Percentiles rank a stretch among this genome's conserved stretches.
Conservation (phyloP, 1,140 invertebrate genomes). For the Hyposmocoma kahamanoa region DNA sequence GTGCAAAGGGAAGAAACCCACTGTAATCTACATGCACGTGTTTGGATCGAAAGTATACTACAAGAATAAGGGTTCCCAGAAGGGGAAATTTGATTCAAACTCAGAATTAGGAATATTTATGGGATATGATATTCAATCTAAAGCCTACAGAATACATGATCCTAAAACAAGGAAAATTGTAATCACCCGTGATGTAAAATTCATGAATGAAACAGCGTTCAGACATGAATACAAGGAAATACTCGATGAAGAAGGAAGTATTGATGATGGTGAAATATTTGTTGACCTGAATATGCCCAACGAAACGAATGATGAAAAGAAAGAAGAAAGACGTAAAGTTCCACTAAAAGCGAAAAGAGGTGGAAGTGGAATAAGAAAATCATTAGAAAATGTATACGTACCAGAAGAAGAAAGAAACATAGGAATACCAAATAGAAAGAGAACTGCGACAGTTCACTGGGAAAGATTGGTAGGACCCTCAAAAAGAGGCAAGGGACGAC, state of each 20-base stretch:
- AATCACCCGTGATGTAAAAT: constrained; percentile 17
- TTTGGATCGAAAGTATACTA: constrained; percentile 18
- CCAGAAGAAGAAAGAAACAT: not conserved
- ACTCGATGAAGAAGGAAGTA: constrained; percentile 8
- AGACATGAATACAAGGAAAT: constrained; percentile 18
- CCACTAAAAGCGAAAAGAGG: constrained; percentile 3
- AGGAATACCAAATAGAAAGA: not conserved
- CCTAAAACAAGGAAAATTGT: constrained; percentile 13
- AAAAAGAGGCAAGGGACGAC: constrained; percentile 13
- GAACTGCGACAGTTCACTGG: not conserved
- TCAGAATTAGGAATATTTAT: constrained; percentile 7
- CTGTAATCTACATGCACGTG: constrained; percentile 14
- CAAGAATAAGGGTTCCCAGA: constrained; percentile 12
- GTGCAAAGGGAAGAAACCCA: constrained; percentile 37
- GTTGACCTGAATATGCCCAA: not conserved
- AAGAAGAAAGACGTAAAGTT: not conserved
- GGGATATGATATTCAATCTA: constrained; percentile 8
- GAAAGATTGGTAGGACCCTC: constrained; percentile 10
- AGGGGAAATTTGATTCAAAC: constrained; percentile 15
- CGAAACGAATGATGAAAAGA: constrained; percentile 2
- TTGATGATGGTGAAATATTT: not conserved
- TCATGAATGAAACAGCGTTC: constrained; percentile 14
- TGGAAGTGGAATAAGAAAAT: constrained; percentile 12
- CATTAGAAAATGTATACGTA: too few relatives aligned
- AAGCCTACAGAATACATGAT: constrained; percentile 12